Evolutionary conservation across 2,888 invertebrate genomes (phyloP).

Genomic region (Allophyes oxyacanthae): DNA sequence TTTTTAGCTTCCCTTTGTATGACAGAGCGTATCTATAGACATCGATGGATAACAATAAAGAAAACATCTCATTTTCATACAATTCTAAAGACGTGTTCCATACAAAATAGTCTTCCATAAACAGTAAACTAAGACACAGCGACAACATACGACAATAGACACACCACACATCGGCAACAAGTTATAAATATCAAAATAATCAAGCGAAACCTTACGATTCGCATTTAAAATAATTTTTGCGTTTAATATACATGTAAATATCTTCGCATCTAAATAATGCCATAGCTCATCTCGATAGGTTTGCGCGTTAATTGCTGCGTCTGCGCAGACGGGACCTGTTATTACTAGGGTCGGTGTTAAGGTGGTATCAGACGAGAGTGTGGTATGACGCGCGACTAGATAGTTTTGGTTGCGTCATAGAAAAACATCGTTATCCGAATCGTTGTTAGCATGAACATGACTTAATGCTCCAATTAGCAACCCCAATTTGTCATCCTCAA

Average conservation of each 20-base stretch:
- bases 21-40: no score
- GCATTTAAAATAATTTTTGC: constrained; percentile 51
- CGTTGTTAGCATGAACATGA: no score
- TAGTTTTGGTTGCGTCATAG: no score
- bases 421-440: neutral
- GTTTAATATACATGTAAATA: constrained; percentile 67
- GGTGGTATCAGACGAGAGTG: constrained; percentile 18
- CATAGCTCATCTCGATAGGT: constrained; percentile 71
- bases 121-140: neutral
- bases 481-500: no score
- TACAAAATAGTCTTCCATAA: no score
- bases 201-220: constrained; percentile 9
- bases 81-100: no score
- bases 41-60: no score
- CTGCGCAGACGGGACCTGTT: constrained; percentile 61
- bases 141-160: neutral
- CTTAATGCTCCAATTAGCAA: no score
- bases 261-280: constrained; percentile 71
- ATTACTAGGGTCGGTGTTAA: constrained; percentile 57
- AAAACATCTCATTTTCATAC: no score
- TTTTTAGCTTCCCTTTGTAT: no score
- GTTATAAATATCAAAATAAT: constrained; percentile 32
- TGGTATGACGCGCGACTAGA: neutral
- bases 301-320: constrained; percentile 75
- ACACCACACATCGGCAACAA: neutral